Base-by-base conservation (phyloP, 2,888 invertebrate species). In the Torymus aiolomorphi region DNA sequence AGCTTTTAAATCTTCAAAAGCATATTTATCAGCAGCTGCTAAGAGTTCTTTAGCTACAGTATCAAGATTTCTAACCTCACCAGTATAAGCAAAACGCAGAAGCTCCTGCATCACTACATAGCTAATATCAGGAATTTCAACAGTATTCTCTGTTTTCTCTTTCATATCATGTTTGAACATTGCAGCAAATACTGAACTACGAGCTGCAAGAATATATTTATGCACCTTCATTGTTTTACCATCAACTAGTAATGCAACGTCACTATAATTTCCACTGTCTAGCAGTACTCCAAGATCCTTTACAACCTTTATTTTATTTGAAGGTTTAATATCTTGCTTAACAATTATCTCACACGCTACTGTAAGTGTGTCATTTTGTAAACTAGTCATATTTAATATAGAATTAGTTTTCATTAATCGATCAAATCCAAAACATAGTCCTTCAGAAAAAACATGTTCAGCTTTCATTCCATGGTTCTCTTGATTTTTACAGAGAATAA, bases 1-100 rank as follows among this genome's bases (percentile, higher is more conserved):
- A 13, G 69, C 76, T 71, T 80, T 42, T 75, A 82, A 81, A 80
- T 81, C 59, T 76, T 57, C 65, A 78, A 69, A 78, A 11, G 16
- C 52, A 66, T 66, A 66, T 12, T 66, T 51, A 13, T 66, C 66
- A 51, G 66, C 66, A 18, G 66, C 66, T 18, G 52, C 52, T 51
- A 66, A 18, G 18, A 66, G 52, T 12, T 52, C 18, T 12, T 52
- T 51, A 8, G 66, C 52, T 18, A 12, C 18, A 66, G 13, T 8
- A 18, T 51, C 52, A 66, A 66, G 51, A 52, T 66, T 66, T 57
- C 16, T 57, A 72, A 69, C 75, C 57, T 63, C 67, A 66, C 14
- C 63, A 49, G 69, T 49, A 66, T 66, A 66, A 51, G 18, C 52
- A 52, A 66, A 66, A 11, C 51, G 11, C 11, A 66, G 18, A 5